Evolutionary conservation across 2,888 invertebrate species (phyloP).

Genomic region (Silvanus unidentatus): DNA sequence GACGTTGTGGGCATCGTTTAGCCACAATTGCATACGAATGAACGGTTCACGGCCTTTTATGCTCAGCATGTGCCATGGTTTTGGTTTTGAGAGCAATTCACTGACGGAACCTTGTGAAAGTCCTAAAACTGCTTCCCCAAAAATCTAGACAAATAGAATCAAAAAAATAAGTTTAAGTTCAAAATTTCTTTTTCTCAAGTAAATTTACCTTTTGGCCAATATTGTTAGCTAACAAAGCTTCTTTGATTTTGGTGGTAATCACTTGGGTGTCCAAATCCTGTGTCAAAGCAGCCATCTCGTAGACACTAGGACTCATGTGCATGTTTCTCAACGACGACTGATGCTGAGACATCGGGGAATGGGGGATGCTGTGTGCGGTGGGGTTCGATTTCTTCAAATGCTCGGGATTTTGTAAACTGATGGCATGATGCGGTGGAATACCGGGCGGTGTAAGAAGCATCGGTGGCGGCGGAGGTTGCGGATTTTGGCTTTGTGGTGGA

Average conservation of each 20-base stretch:
- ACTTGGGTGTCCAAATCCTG: conserved; percentile 94
- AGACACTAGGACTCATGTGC: conserved; percentile 90
- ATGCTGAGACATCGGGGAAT: conserved; percentile 59
- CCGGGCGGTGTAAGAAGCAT: conserved; percentile 73
- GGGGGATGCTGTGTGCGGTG: conserved; percentile 50
- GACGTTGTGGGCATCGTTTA: conserved; percentile 91
- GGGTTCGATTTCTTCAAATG: conserved; percentile 55
- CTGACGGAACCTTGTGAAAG: conserved; percentile 96
- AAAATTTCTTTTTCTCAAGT: background rate
- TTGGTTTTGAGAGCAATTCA: conserved; percentile 94
- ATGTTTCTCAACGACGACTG: conserved; percentile 60
- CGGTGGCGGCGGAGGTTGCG: conserved; percentile 50
- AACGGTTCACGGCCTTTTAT: conserved; percentile 96
- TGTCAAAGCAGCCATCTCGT: conserved; percentile 95
- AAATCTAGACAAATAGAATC: conserved; percentile 56
- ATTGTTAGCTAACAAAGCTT: conserved; percentile 91
- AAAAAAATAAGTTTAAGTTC: background rate
- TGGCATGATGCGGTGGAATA: conserved; percentile 67
- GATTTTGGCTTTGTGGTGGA: conserved; percentile 39
- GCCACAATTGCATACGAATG: conserved; percentile 94
- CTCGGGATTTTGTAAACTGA: conserved; percentile 58
- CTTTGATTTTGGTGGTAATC: conserved; percentile 95
- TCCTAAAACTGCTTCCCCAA: conserved; percentile 95
- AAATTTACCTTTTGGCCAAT: conserved; percentile 90
- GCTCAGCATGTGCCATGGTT: conserved; percentile 98